Evolutionary conservation across 2,888 invertebrate species (phyloP).

Genomic region (Oasisia sp.): DNA sequence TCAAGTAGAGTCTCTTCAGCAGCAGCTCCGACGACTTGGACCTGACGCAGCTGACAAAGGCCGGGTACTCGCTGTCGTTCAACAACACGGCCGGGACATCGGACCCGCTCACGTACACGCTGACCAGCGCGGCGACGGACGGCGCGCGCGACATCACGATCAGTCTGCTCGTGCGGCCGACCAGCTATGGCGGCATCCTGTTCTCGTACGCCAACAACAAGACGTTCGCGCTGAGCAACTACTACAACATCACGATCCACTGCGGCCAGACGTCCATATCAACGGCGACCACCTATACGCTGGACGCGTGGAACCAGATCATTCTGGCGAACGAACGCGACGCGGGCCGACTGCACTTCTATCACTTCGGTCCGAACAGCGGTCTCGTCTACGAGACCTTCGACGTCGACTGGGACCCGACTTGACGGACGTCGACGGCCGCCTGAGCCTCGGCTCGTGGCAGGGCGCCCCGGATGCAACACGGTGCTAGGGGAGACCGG

Average conservation of each 20-base stretch:
- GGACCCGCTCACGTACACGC: constrained; percentile 30
- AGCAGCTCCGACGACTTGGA: constrained; percentile 27
- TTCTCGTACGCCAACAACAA: constrained; percentile 44
- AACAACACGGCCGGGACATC: constrained; percentile 44
- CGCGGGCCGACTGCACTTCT: constrained; percentile 41
- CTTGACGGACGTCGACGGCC: constrained; percentile 44
- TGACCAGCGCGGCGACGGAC: constrained; percentile 29
- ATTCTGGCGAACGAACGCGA: constrained; percentile 43
- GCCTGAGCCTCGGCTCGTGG: constrained; percentile 47
- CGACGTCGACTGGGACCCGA: constrained; percentile 37
- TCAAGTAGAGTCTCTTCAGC: constrained; percentile 7
- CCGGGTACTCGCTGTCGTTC: constrained; percentile 48
- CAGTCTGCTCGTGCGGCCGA: constrained; percentile 49
- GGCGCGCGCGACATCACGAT: constrained; percentile 41
- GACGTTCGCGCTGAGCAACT: constrained; percentile 46
- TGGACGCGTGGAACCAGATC: constrained; percentile 49
- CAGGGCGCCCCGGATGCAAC: constrained; percentile 42
- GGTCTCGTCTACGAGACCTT: constrained; percentile 43
- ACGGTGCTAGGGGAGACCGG: too few species aligned
- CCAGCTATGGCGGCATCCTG: constrained; percentile 42
- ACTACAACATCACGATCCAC: constrained; percentile 41
- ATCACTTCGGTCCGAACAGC: constrained; percentile 43
- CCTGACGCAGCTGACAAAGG: constrained; percentile 27
- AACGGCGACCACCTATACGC: constrained; percentile 33
- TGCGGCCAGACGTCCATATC: constrained; percentile 38